Evolutionary conservation across 2,113 vertebrate genomes (phyloP), one percentile per base, ranked within the genome.

Genomic region (Picathartes gymnocephalus): DNA sequence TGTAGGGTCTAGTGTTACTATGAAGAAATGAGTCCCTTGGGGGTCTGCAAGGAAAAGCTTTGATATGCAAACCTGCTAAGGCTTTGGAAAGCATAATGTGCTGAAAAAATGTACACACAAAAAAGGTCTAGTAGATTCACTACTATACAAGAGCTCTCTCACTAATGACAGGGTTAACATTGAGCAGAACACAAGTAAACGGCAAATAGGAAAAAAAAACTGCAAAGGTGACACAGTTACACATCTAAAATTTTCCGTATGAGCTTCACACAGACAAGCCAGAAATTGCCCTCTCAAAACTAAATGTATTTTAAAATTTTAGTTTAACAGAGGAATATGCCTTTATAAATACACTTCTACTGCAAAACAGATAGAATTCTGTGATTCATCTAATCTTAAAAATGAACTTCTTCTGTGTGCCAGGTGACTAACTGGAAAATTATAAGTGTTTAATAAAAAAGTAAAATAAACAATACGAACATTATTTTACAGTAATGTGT

Each of bases 1-100:
- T 81, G 48, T 86, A 94, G 73, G 77, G 78, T 95, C 93, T 95
- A 77, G 50, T 87, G 84, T 96, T 96, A 95, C 90, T 87, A 70
- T 74, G 95, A 90, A 97, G 93, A 97, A 98, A 97, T 96, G 53
- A 96, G 86, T 95, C 68, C 93, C 95, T 94, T 77, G 93, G 70
- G 83, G 81, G 58, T 70, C 77, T 81, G 25, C 69, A 88, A 94
- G 89, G 80, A 94, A 96, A 95, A 97, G 89, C 84, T 97, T 96
- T 31, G n/a, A 93, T 92, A 96, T 96, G 93, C 84, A 97, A 97
- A 97, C 84, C 31, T 91, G 56, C 57, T 95, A 95, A 94, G 56
- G 56, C 85, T 95, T 95, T 79, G 56, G 70, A 93, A 97, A 97
- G 54, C 56, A 83, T 88, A 96, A 71, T 91, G 81, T 54, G 90